phyloP scores from a whole-genome alignment of 2,113 vertebrate species.

The Lophius piscatorius region DNA sequence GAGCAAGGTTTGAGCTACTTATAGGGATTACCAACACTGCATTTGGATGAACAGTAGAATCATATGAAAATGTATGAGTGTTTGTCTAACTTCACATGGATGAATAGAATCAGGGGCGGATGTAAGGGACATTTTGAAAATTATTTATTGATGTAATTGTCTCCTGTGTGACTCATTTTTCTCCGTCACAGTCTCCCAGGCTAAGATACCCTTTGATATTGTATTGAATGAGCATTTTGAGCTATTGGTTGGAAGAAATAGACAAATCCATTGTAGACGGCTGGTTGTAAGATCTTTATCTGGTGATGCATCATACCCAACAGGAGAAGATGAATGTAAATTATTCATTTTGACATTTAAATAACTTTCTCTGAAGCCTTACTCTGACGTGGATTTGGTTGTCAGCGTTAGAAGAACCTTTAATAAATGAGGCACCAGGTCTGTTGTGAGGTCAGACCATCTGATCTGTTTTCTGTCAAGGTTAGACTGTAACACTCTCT shows the following conservation, averaged over 20 bases:
- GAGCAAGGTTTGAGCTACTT: no score
- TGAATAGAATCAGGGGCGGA: no score
- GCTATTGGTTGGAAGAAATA: conserved; percentile 16
- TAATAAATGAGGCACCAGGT: conserved; percentile 55
- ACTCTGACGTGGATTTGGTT: conserved; percentile 34
- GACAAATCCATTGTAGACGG: conserved; percentile 10
- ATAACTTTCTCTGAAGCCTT: conserved; percentile 26
- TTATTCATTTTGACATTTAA: conserved; percentile 32
- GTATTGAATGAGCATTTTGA: conserved; percentile 1
- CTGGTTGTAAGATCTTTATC: conserved; percentile 10
- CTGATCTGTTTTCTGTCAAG: conserved; percentile 69
- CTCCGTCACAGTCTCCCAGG: no score
- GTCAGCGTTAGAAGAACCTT: conserved; percentile 42
- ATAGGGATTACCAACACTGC: no score
- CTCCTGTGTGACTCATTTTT: no score
- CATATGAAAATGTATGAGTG: no score
- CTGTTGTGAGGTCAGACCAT: conserved; percentile 56
- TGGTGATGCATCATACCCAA: conserved; percentile 18
- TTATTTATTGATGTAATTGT: no score
- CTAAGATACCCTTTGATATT: conserved; percentile 7
- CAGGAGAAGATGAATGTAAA: conserved; percentile 11
- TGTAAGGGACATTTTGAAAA: no score
- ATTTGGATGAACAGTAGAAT: conserved; percentile 10
- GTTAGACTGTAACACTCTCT: conserved; percentile 34
- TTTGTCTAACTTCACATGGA: no score